Evolutionary conservation across 2,888 invertebrate genomes (phyloP), one percentile per base, ranked within the genome.

Genomic region (Arge pagana): DNA sequence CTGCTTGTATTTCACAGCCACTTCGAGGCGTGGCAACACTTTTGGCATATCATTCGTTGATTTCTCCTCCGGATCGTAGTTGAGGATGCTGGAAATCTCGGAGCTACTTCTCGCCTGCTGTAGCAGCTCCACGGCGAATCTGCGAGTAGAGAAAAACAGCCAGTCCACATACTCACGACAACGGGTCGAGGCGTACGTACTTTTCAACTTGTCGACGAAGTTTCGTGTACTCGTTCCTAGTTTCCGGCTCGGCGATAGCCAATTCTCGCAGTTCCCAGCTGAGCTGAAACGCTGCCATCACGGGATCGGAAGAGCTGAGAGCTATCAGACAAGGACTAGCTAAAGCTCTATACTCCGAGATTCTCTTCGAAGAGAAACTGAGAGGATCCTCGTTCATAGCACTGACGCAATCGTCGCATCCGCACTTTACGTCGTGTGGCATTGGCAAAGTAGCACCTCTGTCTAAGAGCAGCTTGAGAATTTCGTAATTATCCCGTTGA

Each of bases 401-500:
- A 16, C 83, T 82, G 54, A 93, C 85, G 70, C 97, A 97, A 49
- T 91, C 90, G 21, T 89, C 89, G 74, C 97, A 97, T 42, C 90
- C 90, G 73, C 97, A 97, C 64, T 90, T 86, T 62, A 93, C 87
- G 64, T 93, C 93, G 71, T 93, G 93, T 18, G 93, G 93, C 82
- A 90, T 88, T 0, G 93, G 93, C 48, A 96, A 82, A 2, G 92
- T 90, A 4, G 95, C 95, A 15, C 96, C 96, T 43, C 96, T 82
- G 74, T 96, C 96, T 52, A 97, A 79, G 15, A 97, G 80, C 50
- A 97, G 86, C 78, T 96, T 96, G 61, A 97, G 83, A 66, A 96
- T 96, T 79, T 96, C 96, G 71, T 96, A 96, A 79, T 96, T 96
- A 74, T 96, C 94, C 70, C 89, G 85, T 72, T 96, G 96, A 19